Base-by-base conservation (phyloP, 1,140 invertebrate genomes). In the Brachionus paranguensis region DNA sequence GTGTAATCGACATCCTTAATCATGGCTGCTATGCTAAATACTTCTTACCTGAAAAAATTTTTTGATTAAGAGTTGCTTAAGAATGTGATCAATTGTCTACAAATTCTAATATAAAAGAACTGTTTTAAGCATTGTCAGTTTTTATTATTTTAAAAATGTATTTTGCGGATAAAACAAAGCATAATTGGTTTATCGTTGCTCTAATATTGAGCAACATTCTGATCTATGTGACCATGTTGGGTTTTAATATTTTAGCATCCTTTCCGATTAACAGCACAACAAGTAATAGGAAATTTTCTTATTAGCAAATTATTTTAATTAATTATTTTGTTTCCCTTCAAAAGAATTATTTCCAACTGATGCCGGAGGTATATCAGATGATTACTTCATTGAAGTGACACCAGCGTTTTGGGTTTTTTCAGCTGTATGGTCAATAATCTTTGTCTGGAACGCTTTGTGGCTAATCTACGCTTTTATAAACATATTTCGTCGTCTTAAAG, bases 321-420 rank as follows among this genome's bases (percentile, higher is more conserved):
- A 33, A 14, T 33, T 33, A n/a, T 20, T 41, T 24, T 29, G 27
- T 29, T 29, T 29, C 3, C 1, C 1, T 29, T 29, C 1, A 29
- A 33, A 14, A 88, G 87, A 86, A 70, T 53, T 88, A 11, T 88
- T 87, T 72, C 64, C 70, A 12, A 86, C 86, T 83, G 85, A 76
- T 20, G 86, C 86, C 20, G 86, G 86, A 12, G 85, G 86, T 20
- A 84, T 88, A 4, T 87, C 87, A 2, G 74, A 86, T 68, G 11
- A 55, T 20, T 88, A 79, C 72, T 84, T 85, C 41, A 65, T 87
- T 3, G 84, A 88, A 37, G 85, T 88, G n/a, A 88, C 88, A 4
- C 88, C 87, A 24, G 86, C 87, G 5, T 87, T 86, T 12, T 87
- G 86, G 86, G 87, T 87, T 1, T 88, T 88, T 84, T 86, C 86